Conservation (phyloP, 2,888 invertebrate species). For the Limulus polyphemus region DNA sequence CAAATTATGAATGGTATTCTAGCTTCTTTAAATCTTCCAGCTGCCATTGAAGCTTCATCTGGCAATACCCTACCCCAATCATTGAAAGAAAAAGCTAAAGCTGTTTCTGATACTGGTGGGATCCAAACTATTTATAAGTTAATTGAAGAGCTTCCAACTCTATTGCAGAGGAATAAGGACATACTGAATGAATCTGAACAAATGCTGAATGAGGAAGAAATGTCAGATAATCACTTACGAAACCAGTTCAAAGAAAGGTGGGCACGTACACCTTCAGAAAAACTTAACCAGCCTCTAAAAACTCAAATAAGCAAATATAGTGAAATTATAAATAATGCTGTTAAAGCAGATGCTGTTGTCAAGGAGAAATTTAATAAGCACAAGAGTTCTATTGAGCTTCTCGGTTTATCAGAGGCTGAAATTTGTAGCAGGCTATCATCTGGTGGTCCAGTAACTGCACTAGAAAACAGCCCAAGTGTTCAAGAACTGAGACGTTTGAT, state of each 20-base stretch:
- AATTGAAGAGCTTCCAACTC: slow-evolving; percentile 75
- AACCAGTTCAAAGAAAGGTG: slow-evolving; percentile 85
- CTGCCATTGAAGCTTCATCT: slow-evolving; percentile 75
- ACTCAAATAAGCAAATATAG: slow-evolving; percentile 51
- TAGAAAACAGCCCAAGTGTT: slow-evolving; percentile 65
- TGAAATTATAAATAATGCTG: not conserved
- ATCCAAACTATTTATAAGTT: slow-evolving; percentile 53
- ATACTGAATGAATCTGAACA: slow-evolving; percentile 82
- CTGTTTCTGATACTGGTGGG: slow-evolving; percentile 65
- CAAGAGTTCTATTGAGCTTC: slow-evolving; percentile 61
- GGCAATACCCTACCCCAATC: slow-evolving; percentile 71
- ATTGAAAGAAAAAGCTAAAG: slow-evolving; percentile 67
- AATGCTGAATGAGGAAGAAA: slow-evolving; percentile 77
- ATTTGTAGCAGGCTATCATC: slow-evolving; percentile 58
- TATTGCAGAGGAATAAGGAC: slow-evolving; percentile 80
- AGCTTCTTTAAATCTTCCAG: slow-evolving; percentile 88
- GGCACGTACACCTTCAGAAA: slow-evolving; percentile 74
- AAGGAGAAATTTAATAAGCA: slow-evolving; percentile 72
- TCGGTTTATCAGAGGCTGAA: slow-evolving; percentile 56
- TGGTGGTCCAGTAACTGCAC: slow-evolving; percentile 36
- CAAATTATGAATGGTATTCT: slow-evolving; percentile 79
- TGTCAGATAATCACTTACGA: slow-evolving; percentile 74
- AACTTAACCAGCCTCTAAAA: slow-evolving; percentile 76
- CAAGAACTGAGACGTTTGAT: slow-evolving; percentile 58
- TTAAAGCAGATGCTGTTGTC: slow-evolving; percentile 56